Conservation (phyloP, 2,797 vertebrate genomes). For the Coregonus suidteri region DNA sequence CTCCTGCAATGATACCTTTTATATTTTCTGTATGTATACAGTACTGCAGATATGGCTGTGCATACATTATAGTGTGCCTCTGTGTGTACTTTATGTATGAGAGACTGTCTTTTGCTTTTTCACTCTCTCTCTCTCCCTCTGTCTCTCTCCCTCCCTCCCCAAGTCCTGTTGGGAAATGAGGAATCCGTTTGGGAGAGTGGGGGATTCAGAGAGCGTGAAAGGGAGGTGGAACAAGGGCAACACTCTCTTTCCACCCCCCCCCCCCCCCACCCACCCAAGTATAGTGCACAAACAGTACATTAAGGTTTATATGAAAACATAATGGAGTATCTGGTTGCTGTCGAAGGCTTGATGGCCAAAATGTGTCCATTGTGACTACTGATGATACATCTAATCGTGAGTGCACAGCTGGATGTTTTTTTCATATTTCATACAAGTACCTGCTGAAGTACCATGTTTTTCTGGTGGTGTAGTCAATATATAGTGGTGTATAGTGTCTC, state of each 20-base stretch:
- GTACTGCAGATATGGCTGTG: not conserved
- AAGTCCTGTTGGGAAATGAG: constrained; percentile 44
- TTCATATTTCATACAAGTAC: not conserved
- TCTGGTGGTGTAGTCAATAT: not conserved
- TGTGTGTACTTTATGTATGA: not conserved
- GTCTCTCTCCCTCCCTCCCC: constrained; percentile 30
- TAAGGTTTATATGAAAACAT: not conserved
- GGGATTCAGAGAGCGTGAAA: constrained; percentile 43
- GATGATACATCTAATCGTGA: not conserved
- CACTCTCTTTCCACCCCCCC: constrained; percentile 20
- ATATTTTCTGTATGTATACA: constrained; percentile 52
- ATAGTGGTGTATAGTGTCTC: constrained; percentile 41
- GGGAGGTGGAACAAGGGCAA: constrained; percentile 36
- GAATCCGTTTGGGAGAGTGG: constrained; percentile 33
- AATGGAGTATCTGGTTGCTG: not conserved
- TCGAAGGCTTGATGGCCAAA: not conserved
- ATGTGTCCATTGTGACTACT: not conserved
- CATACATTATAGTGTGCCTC: not conserved
- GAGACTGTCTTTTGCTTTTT: not conserved
- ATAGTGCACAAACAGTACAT: not conserved
- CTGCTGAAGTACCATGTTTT: not conserved
- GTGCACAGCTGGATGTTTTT: not conserved
- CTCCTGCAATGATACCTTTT: not conserved
- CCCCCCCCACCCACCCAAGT: not conserved
- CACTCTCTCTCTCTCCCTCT: constrained; percentile 40